Evolutionary conservation across 2,888 invertebrate genomes (phyloP).

Genomic region (Sarcophaga carnaria): DNA sequence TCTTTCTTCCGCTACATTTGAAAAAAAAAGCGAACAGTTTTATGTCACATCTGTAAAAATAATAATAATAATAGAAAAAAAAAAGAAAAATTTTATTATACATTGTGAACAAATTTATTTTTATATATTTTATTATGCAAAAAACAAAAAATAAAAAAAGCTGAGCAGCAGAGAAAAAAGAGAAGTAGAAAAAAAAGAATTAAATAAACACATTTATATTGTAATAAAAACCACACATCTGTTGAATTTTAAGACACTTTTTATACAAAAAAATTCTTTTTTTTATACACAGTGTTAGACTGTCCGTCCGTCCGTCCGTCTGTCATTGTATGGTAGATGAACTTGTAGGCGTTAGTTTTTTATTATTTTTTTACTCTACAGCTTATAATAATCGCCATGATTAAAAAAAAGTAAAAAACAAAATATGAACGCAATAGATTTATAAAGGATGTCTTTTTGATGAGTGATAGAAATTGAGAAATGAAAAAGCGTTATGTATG

Average conservation of each 20-base stretch:
- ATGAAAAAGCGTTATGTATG: not conserved
- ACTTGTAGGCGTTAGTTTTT: constrained; percentile 60
- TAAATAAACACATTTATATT: constrained; percentile 20
- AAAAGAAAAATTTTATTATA: constrained; percentile 26
- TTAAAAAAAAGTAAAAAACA: constrained; percentile 11
- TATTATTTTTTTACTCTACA: constrained; percentile 15
- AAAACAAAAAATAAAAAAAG: constrained; percentile 5
- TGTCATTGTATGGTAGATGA: not conserved
- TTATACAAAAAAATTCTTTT: not conserved
- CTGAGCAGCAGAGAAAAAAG: no score
- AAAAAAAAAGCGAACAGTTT: constrained; percentile 16
- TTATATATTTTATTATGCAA: constrained; percentile 21
- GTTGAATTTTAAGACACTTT: constrained; percentile 40
- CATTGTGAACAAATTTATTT: constrained; percentile 25
- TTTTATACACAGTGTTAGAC: not conserved
- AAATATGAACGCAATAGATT: constrained; percentile 40
- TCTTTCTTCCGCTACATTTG: constrained; percentile 1
- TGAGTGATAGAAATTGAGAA: not conserved
- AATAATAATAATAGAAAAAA: not conserved
- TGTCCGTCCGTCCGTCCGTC: not conserved
- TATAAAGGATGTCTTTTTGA: not conserved
- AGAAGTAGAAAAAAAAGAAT: not conserved
- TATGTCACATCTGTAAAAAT: constrained; percentile 39
- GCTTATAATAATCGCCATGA: constrained; percentile 38
- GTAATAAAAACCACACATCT: constrained; percentile 55